phyloP scores from a whole-genome alignment of 2,888 invertebrate species.

The Capitulum mitella region DNA sequence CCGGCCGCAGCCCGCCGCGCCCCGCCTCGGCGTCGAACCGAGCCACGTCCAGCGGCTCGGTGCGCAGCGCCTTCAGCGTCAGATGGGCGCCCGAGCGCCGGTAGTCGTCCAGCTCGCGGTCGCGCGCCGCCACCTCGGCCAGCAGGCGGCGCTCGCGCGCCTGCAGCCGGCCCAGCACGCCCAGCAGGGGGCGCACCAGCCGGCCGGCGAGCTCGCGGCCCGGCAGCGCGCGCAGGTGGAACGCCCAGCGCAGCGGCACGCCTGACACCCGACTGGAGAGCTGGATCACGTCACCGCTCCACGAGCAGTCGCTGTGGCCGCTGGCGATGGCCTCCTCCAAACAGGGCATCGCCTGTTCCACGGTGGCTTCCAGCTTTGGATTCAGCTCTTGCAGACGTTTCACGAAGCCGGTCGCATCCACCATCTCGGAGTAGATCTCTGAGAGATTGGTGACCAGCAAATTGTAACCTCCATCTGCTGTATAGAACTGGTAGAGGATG shows the following conservation, averaged over 20 bases:
- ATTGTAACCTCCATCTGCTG: background rate
- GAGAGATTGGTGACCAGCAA: background rate
- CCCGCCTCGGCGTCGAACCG: background rate
- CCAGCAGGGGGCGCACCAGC: background rate
- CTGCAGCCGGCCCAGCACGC: background rate
- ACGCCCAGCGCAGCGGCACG: background rate
- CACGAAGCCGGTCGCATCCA: background rate
- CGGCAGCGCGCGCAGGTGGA: background rate
- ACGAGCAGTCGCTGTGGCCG: background rate
- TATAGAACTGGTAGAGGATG: background rate
- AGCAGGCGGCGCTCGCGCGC: background rate
- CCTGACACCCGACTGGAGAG: background rate
- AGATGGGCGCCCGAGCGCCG: background rate
- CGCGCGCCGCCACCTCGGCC: background rate
- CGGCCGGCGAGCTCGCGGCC: background rate
- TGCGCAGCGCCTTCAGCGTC: background rate
- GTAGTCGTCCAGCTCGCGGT: background rate
- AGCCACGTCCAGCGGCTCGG: background rate
- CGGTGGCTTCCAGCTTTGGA: conserved; percentile 11
- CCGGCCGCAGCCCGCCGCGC: background rate
- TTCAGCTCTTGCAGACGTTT: background rate
- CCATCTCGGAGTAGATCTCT: background rate
- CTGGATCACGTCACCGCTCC: background rate
- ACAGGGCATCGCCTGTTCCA: background rate
- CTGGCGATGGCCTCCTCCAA: background rate